Conservation (phyloP, 1,140 invertebrate species). For the Watersipora subatra region DNA sequence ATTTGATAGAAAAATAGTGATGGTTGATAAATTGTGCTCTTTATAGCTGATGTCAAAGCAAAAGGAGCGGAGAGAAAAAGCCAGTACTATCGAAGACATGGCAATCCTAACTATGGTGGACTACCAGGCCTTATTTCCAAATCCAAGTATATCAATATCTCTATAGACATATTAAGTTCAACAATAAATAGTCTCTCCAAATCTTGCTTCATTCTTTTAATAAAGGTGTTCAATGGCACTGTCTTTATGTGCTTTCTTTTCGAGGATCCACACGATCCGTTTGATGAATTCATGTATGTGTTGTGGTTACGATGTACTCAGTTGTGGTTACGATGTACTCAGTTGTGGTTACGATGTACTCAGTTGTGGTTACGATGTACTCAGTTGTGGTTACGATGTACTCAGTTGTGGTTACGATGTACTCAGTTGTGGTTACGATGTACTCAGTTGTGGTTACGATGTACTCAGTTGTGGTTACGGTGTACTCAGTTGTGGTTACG, state of each 20-base stretch:
- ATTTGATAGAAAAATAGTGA: no score
- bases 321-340: background rate
- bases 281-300: background rate
- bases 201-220: background rate
- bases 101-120: slow-evolving; percentile 52
- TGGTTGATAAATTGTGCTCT: background rate
- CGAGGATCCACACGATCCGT: no score
- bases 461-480: no score
- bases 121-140: slow-evolving; percentile 13
- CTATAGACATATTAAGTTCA: background rate
- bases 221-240: background rate
- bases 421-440: no score
- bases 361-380: no score
- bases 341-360: no score
- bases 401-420: no score
- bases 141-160: background rate
- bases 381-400: no score
- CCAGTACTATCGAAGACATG: slow-evolving; percentile 52
- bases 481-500: no score
- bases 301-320: background rate
- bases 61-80: slow-evolving; percentile 48
- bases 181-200: background rate
- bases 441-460: no score
- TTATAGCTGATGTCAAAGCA: slow-evolving; percentile 48
- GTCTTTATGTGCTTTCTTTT: no score